These are phyloP conservation scores for Anoplolepis gracilipes DNA, from an alignment of 1,140 invertebrate genomes.

Conservation along the genomic window DNA sequence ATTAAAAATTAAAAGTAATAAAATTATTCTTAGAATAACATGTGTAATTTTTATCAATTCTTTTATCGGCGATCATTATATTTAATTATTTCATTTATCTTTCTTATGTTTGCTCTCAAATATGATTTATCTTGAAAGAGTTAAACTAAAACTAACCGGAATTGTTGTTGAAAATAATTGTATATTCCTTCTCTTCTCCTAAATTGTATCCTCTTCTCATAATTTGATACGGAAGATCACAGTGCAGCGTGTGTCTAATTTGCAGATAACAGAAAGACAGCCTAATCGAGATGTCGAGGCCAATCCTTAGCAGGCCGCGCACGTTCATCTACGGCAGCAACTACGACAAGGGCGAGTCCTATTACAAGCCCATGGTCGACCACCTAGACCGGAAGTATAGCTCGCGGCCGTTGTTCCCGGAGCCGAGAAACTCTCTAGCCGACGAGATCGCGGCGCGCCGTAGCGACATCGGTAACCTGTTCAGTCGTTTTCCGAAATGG, in stretches of 20 bases:
- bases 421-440: constrained; percentile 83
- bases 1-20: too few relatives aligned
- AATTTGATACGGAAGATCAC: constrained; percentile 3
- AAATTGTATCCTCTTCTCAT: too few relatives aligned
- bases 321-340: constrained; percentile 93
- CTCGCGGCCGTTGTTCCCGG: constrained; percentile 84
- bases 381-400: constrained; percentile 90
- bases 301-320: constrained; percentile 88
- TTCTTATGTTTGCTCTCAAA: too few relatives aligned
- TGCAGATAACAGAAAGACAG: constrained; percentile 53
- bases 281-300: constrained; percentile 81
- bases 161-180: not conserved
- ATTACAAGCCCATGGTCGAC: constrained; percentile 91
- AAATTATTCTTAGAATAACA: too few relatives aligned
- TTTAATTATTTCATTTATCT: too few relatives aligned
- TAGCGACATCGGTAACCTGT: constrained; percentile 85
- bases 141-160: not conserved
- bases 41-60: too few relatives aligned
- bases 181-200: too few relatives aligned
- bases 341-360: constrained; percentile 92
- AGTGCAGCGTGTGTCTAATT: constrained; percentile 34
- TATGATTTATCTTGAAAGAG: too few relatives aligned
- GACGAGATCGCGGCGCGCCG: constrained; percentile 85
- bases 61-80: too few relatives aligned
- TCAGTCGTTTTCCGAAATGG: constrained; percentile 86